phyloP scores from a whole-genome alignment of 2,113 vertebrate species.

The Pseudolaguvia tuberculata region DNA sequence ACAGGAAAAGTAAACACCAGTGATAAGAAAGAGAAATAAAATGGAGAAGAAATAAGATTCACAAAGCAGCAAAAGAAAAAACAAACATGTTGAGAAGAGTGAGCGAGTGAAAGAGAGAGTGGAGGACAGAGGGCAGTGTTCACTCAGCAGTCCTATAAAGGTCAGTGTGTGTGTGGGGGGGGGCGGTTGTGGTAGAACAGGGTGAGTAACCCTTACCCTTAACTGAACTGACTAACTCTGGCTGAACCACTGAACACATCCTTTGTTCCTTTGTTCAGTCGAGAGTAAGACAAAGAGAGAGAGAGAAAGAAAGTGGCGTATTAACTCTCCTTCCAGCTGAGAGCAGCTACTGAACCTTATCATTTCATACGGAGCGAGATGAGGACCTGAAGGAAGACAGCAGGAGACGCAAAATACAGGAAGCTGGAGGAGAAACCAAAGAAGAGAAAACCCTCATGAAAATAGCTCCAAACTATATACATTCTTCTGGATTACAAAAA shows the following conservation, averaged over 20 bases:
- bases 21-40: neutral
- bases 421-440: neutral
- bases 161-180: slow-evolving; percentile 17
- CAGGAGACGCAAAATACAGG: neutral
- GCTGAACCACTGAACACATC: slow-evolving; percentile 2
- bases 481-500: neutral
- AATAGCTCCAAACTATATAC: neutral
- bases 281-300: neutral
- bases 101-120: slow-evolving; percentile 12
- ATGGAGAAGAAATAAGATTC: slow-evolving; percentile 5
- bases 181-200: neutral
- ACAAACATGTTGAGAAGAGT: slow-evolving; percentile 28
- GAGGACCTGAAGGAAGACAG: neutral
- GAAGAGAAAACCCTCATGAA: neutral
- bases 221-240: slow-evolving; percentile 5
- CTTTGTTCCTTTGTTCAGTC: neutral
- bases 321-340: slow-evolving; percentile 8
- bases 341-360: slow-evolving; percentile 14
- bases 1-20: neutral
- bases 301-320: neutral
- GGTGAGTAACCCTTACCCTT: neutral
- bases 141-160: slow-evolving; percentile 26
- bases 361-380: slow-evolving; percentile 26
- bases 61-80: neutral
- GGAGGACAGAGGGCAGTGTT: slow-evolving; percentile 21